phyloP scores from a whole-genome alignment of 2,888 invertebrate genomes.

The Synergus gifuensis region DNA sequence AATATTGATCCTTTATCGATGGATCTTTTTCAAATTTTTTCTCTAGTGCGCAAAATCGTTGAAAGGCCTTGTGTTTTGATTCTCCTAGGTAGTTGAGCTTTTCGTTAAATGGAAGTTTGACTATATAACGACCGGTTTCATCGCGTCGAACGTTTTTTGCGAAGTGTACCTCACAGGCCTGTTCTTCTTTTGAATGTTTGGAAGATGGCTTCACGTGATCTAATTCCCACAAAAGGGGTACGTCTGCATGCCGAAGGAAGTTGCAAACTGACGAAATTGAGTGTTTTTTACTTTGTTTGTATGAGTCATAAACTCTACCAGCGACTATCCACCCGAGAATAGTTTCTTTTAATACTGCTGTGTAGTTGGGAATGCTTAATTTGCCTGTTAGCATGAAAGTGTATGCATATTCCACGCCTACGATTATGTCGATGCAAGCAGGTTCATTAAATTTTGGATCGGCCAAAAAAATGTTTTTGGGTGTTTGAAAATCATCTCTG shows the following conservation, averaged over 20 bases:
- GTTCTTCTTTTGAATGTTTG: slow-evolving; percentile 8
- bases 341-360: slow-evolving; percentile 43
- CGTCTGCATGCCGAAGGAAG: not conserved
- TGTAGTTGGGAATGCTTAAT: not conserved
- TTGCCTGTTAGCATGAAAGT: not conserved
- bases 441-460: slow-evolving; percentile 14
- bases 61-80: slow-evolving; percentile 51
- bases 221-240: not conserved
- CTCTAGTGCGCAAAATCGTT: slow-evolving; percentile 57
- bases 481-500: not conserved
- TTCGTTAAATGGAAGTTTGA: slow-evolving; percentile 35
- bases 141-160: slow-evolving; percentile 15
- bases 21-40: slow-evolving; percentile 47
- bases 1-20: slow-evolving; percentile 48
- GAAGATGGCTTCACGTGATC: not conserved
- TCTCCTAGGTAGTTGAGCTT: slow-evolving; percentile 50
- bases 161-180: slow-evolving; percentile 43
- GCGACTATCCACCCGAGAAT: slow-evolving; percentile 47
- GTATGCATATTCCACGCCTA: not conserved
- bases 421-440: not conserved
- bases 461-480: not conserved
- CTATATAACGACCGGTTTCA: slow-evolving; percentile 21
- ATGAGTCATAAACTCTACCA: slow-evolving; percentile 5
- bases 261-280: not conserved
- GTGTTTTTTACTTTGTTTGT: not conserved